phyloP scores from a whole-genome alignment of 2,797 vertebrate genomes.

The Coracias cyanogaster region DNA sequence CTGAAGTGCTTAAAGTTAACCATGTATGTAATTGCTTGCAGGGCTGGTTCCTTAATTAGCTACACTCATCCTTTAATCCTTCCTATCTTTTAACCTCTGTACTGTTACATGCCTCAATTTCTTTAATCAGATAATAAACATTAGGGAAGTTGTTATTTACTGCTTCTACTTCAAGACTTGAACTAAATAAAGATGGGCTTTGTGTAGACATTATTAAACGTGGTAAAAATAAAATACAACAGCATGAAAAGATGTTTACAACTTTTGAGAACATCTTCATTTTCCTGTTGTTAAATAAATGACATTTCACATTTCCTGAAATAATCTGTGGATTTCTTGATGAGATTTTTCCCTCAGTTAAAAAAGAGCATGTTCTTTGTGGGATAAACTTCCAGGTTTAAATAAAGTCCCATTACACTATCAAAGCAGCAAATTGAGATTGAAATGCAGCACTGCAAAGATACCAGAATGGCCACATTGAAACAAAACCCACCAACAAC shows the following conservation, averaged over 20 bases:
- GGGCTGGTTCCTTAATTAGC: slow-evolving; percentile 56
- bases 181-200: background rate
- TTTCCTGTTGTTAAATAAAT: background rate
- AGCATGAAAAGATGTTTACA: background rate
- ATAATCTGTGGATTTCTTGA: background rate
- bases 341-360: background rate
- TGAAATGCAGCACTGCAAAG: background rate
- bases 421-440: background rate
- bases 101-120: slow-evolving; percentile 42
- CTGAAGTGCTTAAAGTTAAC: slow-evolving; percentile 56
- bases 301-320: background rate
- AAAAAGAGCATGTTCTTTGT: background rate
- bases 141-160: slow-evolving; percentile 39
- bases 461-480: background rate
- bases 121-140: slow-evolving; percentile 55
- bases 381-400: background rate
- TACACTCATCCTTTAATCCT: slow-evolving; percentile 60
- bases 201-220: background rate
- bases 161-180: background rate
- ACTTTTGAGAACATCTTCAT: background rate
- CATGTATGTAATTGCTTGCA: slow-evolving; percentile 56
- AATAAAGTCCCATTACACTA: background rate
- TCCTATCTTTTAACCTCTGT: slow-evolving; percentile 57
- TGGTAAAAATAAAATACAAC: background rate
- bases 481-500: background rate